These are phyloP conservation scores for Trissolcus brochymenae DNA, from an alignment of 2,888 invertebrate genomes.

Conservation along the genomic window DNA sequence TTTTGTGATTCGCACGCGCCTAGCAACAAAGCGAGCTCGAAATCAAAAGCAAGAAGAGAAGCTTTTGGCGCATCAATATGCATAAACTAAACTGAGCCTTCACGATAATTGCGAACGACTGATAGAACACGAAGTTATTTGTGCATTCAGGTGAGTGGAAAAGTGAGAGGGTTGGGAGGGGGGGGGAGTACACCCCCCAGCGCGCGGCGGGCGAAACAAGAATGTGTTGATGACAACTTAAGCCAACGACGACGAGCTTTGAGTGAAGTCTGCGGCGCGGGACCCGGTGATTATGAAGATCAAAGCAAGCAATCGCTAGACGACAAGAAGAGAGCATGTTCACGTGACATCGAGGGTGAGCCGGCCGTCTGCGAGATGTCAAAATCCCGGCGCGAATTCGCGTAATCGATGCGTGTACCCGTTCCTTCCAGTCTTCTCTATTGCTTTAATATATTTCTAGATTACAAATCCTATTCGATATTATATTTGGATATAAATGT, in stretches of 20 bases:
- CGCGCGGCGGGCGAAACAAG: constrained; percentile 7
- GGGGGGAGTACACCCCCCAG: not conserved
- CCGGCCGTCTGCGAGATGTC: constrained; percentile 33
- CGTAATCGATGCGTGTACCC: constrained; percentile 2
- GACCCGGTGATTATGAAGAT: constrained; percentile 72
- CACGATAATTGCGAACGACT: constrained; percentile 38
- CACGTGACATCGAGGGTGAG: constrained; percentile 45
- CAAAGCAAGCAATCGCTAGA: constrained; percentile 72
- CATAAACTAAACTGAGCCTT: constrained; percentile 31
- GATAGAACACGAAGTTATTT: constrained; percentile 36
- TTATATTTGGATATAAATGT: no score
- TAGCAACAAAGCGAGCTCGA: constrained; percentile 2
- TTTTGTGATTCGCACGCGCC: constrained; percentile 3
- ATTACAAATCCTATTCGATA: no score
- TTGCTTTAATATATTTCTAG: no score
- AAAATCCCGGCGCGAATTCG: constrained; percentile 27
- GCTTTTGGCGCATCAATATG: constrained; percentile 14
- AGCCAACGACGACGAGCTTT: constrained; percentile 49
- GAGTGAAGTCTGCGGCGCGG: constrained; percentile 56
- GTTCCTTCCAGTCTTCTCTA: no score
- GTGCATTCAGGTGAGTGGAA: constrained; percentile 43
- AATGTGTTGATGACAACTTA: constrained; percentile 56
- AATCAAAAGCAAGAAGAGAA: not conserved
- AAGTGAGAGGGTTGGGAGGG: not conserved
- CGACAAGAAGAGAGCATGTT: constrained; percentile 59